Conservation (phyloP, 2,797 vertebrate genomes). For the Pangasius mekongensis region DNA sequence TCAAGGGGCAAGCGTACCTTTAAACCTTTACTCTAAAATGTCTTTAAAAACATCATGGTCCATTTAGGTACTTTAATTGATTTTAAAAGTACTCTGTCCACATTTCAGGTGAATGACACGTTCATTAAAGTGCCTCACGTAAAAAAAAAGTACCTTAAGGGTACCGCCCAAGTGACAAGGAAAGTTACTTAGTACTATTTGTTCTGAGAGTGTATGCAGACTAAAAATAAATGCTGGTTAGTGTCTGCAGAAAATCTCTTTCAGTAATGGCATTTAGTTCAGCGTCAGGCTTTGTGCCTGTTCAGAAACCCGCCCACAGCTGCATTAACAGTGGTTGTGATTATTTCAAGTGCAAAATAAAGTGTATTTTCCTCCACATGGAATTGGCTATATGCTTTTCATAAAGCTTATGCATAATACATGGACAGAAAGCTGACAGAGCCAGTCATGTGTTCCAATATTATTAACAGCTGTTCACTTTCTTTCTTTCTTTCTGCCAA, state of each 20-base stretch:
- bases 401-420: slow-evolving; percentile 12
- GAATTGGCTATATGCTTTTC: background rate
- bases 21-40: background rate
- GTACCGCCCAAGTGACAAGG: background rate
- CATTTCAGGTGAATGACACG: background rate
- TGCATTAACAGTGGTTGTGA: background rate
- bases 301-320: slow-evolving; percentile 25
- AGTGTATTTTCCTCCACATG: background rate
- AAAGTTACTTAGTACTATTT: background rate
- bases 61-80: background rate
- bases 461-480: background rate
- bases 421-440: background rate
- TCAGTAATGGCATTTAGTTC: slow-evolving; percentile 1
- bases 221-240: background rate
- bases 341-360: slow-evolving; percentile 23
- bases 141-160: background rate
- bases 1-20: background rate
- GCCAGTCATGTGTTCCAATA: background rate
- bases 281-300: background rate
- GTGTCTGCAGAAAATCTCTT: background rate
- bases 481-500: background rate
- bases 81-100: background rate
- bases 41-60: background rate
- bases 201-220: background rate
- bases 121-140: background rate